Conservation (phyloP, 2,888 invertebrate genomes). For the Tribolium freemani region DNA sequence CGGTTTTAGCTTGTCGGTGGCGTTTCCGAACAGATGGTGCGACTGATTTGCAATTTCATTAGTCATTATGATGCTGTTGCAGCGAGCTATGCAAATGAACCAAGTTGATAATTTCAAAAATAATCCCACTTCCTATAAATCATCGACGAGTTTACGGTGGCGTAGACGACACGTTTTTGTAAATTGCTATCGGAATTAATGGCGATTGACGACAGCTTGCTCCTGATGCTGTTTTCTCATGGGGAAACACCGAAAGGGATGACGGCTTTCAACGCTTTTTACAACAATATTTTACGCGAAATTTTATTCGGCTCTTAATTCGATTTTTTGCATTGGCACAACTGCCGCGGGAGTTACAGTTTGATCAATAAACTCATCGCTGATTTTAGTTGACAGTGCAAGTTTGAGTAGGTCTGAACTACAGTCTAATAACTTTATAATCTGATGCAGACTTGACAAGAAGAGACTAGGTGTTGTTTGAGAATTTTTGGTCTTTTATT, state of each 20-base stretch:
- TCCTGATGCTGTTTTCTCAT: not conserved
- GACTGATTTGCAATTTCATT: slow-evolving; percentile 56
- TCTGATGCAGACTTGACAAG: too few species aligned
- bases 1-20: slow-evolving; percentile 43
- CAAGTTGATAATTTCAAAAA: slow-evolving; percentile 30
- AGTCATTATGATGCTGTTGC: slow-evolving; percentile 51
- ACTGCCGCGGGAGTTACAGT: too few species aligned
- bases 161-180: slow-evolving; percentile 25
- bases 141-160: slow-evolving; percentile 4
- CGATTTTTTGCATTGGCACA: too few species aligned
- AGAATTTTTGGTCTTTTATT: too few species aligned
- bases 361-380: too few species aligned
- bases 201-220: slow-evolving; percentile 21
- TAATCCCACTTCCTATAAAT: slow-evolving; percentile 13
- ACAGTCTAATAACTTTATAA: too few species aligned
- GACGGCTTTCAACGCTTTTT: not conserved
- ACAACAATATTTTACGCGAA: not conserved
- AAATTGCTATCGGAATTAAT: slow-evolving; percentile 24
- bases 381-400: too few species aligned
- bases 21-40: slow-evolving; percentile 50
- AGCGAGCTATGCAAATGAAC: slow-evolving; percentile 48
- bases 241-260: not conserved
- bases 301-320: not conserved
- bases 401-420: too few species aligned
- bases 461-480: too few species aligned